A percentile compares a stretch with the other conserved stretches of the same genome.
phyloP scores from a whole-genome alignment of 2,113 vertebrate species.

The Cheilinus undulatus region DNA sequence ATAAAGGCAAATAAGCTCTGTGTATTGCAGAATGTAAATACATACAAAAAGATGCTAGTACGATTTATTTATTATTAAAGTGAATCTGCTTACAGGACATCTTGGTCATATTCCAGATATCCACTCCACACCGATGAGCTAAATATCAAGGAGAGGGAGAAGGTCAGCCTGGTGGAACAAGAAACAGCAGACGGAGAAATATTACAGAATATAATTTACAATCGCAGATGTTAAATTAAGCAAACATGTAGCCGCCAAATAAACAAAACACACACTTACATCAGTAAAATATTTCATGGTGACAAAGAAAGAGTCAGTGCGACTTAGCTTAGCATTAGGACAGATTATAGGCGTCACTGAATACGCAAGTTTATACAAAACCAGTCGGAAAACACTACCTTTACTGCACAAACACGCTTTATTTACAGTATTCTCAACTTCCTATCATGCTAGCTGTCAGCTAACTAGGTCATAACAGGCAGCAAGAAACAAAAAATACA shows the following conservation, averaged over 20 bases:
- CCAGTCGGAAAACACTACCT: rapidly evolving
- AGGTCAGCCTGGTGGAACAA: slow-evolving; percentile 49
- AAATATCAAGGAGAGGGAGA: slow-evolving; percentile 51
- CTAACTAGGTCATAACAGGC: slow-evolving; percentile 36
- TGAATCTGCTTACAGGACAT: slow-evolving; percentile 76
- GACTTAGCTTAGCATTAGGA: neutral
- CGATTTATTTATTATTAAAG: neutral
- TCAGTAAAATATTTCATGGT: neutral
- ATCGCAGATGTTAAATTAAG: neutral
- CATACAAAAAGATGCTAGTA: neutral
- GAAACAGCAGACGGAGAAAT: neutral
- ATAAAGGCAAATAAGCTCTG: neutral
- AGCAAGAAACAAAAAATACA: neutral
- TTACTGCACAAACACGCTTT: neutral
- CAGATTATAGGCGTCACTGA: neutral
- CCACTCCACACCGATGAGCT: slow-evolving; percentile 63
- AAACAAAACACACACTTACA: neutral
- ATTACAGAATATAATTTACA: neutral
- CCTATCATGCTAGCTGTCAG: slow-evolving; percentile 36
- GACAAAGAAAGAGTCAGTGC: neutral
- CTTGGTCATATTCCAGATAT: slow-evolving; percentile 81
- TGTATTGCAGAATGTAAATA: neutral
- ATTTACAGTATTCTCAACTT: neutral
- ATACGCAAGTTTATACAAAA: neutral
- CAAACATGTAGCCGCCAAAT: neutral